Evolutionary conservation across 2,113 vertebrate species (phyloP), one percentile per base, ranked within the genome.

Genomic region (Hippocampus abdominalis): DNA sequence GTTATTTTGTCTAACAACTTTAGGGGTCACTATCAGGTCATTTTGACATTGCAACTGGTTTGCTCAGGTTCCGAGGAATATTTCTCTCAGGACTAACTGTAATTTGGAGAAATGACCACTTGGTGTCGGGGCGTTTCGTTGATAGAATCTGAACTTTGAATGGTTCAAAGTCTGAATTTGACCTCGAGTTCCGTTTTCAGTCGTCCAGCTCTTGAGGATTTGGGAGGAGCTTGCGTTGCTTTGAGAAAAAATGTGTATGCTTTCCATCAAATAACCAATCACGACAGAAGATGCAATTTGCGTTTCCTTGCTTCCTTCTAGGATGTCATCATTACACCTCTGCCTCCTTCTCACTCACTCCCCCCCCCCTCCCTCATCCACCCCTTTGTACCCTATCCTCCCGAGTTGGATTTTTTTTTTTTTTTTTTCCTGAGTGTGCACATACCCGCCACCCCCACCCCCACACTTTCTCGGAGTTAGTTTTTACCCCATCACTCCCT

Each of bases 401-500:
- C 72, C 72, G 68, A 77, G 75, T 75, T 73, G 51, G 71, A 36
- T 36, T 75, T 66, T 48, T 66, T 32, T 20, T 32, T n/a, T n/a
- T n/a, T n/a, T 29, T 32, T 20, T 32, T 49, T 13, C 40, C 1
- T 76, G 77, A 77, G 74, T 75, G 79, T 80, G 76, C 81, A 77
- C 77, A 73, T 42, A 80, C 46, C 60, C 68, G 36, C 66, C 67
- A 29, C 21, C 48, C 51, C 49, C 72, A 61, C 68, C 54, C 32
- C 70, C 32, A 57, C 68, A 70, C 39, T 66, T 65, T 66, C 64
- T 74, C 76, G 71, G 71, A 40, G 70, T 25, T 73, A 76, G 75
- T 79, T 74, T 63, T 27, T 73, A 73, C 80, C 76, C 72, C 76
- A 82, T 79, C 81, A 87, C 81, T 81, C 86, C 61, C 36, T 84